phyloP scores from a whole-genome alignment of 2,888 invertebrate species.

The Muscina levida region DNA sequence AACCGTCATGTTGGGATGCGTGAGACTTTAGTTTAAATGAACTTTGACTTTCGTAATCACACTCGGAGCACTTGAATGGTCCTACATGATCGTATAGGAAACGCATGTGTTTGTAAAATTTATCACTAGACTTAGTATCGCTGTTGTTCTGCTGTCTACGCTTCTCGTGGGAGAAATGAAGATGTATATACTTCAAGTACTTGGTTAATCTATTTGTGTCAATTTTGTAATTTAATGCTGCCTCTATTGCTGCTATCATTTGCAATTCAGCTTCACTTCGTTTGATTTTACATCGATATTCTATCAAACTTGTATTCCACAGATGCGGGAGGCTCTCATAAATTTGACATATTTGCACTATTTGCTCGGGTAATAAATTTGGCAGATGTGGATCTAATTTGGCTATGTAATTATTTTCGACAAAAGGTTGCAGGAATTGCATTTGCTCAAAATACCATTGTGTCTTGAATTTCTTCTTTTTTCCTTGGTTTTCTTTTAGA shows the following conservation, averaged over 20 bases:
- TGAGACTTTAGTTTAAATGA: constrained; percentile 59
- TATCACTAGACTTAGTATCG: neutral
- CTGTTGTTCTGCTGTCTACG: constrained; percentile 36
- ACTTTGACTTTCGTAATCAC: constrained; percentile 48
- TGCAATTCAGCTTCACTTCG: constrained; percentile 49
- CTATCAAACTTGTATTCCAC: constrained; percentile 58
- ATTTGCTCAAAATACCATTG: constrained; percentile 58
- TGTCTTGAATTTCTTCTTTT: neutral
- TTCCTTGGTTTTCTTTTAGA: constrained; percentile 30
- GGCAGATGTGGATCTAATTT: constrained; percentile 54
- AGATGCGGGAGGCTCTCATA: constrained; percentile 50
- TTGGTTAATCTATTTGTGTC: constrained; percentile 48
- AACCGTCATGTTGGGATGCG: constrained; percentile 49
- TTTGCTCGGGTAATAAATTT: constrained; percentile 42
- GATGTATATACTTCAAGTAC: constrained; percentile 53
- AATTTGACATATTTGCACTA: constrained; percentile 47
- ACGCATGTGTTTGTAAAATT: constrained; percentile 44
- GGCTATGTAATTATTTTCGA: constrained; percentile 59
- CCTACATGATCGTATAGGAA: constrained; percentile 59
- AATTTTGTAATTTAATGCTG: constrained; percentile 39
- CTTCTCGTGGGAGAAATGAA: constrained; percentile 42
- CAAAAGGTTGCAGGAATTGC: constrained; percentile 52
- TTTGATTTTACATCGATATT: constrained; percentile 59
- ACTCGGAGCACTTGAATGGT: constrained; percentile 54
- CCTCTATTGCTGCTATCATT: constrained; percentile 50